Evolutionary conservation across 2,888 invertebrate species (phyloP).

Genomic region (Eupithecia tripunctaria): DNA sequence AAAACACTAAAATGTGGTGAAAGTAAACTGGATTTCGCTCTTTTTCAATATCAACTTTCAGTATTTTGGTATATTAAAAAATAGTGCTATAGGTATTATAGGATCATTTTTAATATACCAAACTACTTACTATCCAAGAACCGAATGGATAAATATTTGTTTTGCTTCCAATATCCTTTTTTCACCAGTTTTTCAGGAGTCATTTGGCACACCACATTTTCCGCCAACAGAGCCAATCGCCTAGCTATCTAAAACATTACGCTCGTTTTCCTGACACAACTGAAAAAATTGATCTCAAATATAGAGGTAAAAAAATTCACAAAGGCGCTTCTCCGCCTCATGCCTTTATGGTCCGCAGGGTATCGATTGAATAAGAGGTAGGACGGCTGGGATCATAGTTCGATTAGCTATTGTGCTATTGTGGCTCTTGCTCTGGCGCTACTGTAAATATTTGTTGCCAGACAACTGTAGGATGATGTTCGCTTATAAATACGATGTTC

Average conservation of each 20-base stretch:
- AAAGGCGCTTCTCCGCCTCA: conserved; percentile 1
- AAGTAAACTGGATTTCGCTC: no score
- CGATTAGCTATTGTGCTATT: conserved; percentile 48
- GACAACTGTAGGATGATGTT: background rate
- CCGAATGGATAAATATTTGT: background rate
- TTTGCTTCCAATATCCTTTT: background rate
- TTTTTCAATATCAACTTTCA: no score
- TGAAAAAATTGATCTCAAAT: conserved; percentile 12
- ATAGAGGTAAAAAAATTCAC: conserved; percentile 6
- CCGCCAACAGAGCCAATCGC: background rate
- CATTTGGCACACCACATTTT: background rate
- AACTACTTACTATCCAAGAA: background rate
- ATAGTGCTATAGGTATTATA: no score
- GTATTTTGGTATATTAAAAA: no score
- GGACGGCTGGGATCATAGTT: conserved; percentile 41
- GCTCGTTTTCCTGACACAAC: conserved; percentile 6
- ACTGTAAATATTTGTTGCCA: conserved; percentile 8
- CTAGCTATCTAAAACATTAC: background rate
- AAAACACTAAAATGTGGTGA: no score
- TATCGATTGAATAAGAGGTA: conserved; percentile 42
- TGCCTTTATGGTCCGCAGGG: conserved; percentile 22
- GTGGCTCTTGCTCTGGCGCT: conserved; percentile 8
- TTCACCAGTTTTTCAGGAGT: background rate
- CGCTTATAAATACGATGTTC: background rate
- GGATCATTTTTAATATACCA: no score